Base-by-base conservation (phyloP, 1,140 invertebrate species). In the Andricus grossulariae region DNA sequence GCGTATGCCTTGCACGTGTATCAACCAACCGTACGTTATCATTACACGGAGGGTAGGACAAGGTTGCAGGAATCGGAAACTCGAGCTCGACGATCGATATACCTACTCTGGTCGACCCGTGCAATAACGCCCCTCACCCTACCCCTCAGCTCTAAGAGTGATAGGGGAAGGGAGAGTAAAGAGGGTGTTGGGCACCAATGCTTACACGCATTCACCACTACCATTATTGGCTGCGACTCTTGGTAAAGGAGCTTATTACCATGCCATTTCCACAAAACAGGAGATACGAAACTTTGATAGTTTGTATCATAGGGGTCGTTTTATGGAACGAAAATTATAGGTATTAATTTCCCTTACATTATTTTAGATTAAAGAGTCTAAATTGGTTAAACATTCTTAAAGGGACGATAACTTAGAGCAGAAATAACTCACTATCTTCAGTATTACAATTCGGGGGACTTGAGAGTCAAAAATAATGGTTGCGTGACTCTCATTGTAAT, bases 1-100 rank as follows among this genome's bases (percentile, higher is more conserved):
- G 13, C 21, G 21, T 66, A 66, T 66, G 57, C 57, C 32, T 66
- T 66, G 57, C 57, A 66, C 21, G 57, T 66, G 57, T 66, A 66
- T 66, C 21, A 66, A 4, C 21, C 57, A 13, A 7, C 25, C 21
- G 57, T 66, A 66, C 25, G 57, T 66, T 66, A 32, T 66, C 57
- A 66, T 66, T 66, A 66, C 57, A 66, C 25, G 39, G 7, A 11
- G 39, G 39, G 10, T 45, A 66, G 21, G 21, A 66, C 57, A 66
- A 66, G 57, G 57, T 66, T 66, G 25, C 3, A 4, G 21, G 39
- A 66, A 66, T 66, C 57, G 6, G 57, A 66, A 66, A 66, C 57
- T 66, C 57, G 3, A 66, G 57, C 57, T 66, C 1, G 21, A 66
- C 21, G 57, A 66, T 66, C 57, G 21, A 66, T 66, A 66, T 15